phyloP scores from a whole-genome alignment of 2,113 vertebrate species.

The Mungos mungo region DNA sequence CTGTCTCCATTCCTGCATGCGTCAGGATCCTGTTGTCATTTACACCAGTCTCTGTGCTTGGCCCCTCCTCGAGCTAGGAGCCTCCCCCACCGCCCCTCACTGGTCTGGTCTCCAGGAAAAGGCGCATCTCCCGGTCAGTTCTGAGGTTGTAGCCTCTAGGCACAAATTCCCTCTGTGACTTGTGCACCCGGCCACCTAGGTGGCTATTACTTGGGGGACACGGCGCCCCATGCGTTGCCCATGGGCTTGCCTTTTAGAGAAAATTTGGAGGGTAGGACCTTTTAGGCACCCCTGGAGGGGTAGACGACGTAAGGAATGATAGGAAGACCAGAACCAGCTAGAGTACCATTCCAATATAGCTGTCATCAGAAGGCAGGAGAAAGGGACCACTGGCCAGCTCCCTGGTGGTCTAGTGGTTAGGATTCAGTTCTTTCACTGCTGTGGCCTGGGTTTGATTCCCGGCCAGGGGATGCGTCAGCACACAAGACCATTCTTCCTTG shows the following conservation, averaged over 20 bases:
- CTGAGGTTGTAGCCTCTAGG: background rate
- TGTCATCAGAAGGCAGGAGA: too few species aligned
- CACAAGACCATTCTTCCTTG: background rate
- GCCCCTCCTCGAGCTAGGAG: background rate
- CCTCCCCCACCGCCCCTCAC: background rate
- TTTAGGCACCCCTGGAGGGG: background rate
- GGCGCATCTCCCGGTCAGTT: background rate
- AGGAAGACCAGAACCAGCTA: accelerated
- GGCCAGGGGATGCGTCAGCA: background rate
- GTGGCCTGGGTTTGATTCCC: accelerated
- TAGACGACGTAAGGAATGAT: background rate
- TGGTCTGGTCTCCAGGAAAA: background rate
- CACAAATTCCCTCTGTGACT: background rate
- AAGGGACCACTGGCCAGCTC: background rate
- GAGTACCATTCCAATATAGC: background rate
- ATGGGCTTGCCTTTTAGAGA: background rate
- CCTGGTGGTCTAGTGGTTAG: background rate
- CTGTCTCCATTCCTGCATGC: too few species aligned
- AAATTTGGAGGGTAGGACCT: background rate
- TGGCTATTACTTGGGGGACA: accelerated
- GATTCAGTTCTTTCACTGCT: background rate
- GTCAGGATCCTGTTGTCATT: background rate
- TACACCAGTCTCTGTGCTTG: background rate
- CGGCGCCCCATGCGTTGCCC: accelerated
- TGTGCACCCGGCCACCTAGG: background rate